Percentiles rank a stretch among this genome's conserved stretches.
Conservation (phyloP, 2,113 vertebrate species). For the Prietella phreatophila region DNA sequence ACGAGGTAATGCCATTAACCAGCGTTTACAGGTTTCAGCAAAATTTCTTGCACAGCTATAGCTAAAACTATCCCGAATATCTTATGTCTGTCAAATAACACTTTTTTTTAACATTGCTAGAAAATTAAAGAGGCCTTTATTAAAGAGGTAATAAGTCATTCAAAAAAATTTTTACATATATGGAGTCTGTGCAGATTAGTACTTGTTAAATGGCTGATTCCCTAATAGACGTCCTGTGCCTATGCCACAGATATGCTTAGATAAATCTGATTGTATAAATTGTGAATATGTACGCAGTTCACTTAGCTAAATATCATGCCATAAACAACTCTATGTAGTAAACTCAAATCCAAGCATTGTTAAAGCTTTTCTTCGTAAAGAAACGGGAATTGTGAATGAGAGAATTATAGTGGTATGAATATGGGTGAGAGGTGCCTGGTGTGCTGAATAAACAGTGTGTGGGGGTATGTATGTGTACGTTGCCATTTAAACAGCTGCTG, state of each 20-base stretch:
- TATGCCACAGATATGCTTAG: not conserved
- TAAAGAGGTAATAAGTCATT: too few relatives aligned
- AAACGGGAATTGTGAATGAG: not conserved
- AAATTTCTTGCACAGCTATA: not conserved
- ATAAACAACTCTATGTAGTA: not conserved
- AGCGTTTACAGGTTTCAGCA: not conserved
- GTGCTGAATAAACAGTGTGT: conserved; percentile 37
- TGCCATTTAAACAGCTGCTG: conserved; percentile 29
- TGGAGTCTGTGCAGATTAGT: too few relatives aligned
- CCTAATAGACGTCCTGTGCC: not conserved
- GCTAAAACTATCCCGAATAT: too few relatives aligned
- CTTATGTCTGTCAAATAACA: too few relatives aligned
- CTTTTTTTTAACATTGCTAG: too few relatives aligned
- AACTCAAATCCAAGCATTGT: not conserved
- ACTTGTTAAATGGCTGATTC: not conserved
- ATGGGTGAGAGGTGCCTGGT: not conserved
- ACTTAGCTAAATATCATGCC: not conserved
- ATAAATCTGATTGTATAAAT: not conserved
- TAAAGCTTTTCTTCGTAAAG: not conserved
- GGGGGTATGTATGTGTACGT: not conserved
- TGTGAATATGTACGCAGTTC: not conserved
- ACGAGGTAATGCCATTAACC: not conserved
- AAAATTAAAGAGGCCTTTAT: too few relatives aligned
- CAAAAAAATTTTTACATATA: too few relatives aligned
- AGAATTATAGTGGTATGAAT: not conserved